phyloP scores from a whole-genome alignment of 2,113 vertebrate species.

The Cyanocitta stelleri region DNA sequence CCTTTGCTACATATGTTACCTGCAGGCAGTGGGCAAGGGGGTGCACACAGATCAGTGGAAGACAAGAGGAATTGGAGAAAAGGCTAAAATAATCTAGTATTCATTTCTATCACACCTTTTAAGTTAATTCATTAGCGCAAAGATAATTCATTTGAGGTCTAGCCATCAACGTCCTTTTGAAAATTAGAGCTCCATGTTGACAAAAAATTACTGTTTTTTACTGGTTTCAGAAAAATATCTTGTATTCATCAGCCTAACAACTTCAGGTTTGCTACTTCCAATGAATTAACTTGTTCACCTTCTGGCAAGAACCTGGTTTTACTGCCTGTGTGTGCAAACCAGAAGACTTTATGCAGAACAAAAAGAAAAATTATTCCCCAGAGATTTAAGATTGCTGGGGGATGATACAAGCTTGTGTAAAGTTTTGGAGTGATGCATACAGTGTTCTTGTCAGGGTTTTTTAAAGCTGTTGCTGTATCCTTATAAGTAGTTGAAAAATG shows the following conservation, averaged over 20 bases:
- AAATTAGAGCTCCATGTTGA: background rate
- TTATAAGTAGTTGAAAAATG: conserved; percentile 27
- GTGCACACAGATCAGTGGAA: background rate
- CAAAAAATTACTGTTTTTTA: background rate
- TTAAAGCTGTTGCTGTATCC: background rate
- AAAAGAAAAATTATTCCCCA: background rate
- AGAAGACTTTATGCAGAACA: background rate
- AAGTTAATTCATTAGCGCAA: background rate
- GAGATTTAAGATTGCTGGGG: background rate
- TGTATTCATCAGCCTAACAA: background rate
- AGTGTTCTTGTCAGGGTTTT: background rate
- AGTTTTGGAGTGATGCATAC: background rate
- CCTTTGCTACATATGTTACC: background rate
- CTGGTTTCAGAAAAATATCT: background rate
- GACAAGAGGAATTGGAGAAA: background rate
- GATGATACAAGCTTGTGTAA: background rate
- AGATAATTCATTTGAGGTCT: background rate
- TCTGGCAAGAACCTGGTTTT: background rate
- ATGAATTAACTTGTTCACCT: background rate
- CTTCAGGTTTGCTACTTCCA: background rate
- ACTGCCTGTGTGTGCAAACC: background rate
- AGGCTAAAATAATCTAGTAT: background rate
- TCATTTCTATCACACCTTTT: background rate
- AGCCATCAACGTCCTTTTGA: background rate
- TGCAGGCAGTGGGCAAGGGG: background rate